A percentile compares a stretch with the other conserved stretches of the same genome.
Conservation (phyloP, 2,888 invertebrate species). For the Drosophila koepferae region DNA sequence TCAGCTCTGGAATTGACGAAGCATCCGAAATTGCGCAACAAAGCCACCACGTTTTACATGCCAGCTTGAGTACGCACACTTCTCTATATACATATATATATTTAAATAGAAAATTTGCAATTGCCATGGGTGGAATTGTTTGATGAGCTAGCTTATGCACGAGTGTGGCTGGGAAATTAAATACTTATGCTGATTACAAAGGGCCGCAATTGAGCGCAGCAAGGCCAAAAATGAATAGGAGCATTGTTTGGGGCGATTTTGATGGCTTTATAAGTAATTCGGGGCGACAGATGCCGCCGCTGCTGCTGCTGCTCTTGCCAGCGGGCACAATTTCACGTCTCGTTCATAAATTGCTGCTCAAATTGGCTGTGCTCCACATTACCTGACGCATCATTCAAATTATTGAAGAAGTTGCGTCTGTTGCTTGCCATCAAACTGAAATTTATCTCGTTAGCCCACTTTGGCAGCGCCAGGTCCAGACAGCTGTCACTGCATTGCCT, state of each 20-base stretch:
- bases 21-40: constrained; percentile 33
- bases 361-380: constrained; percentile 59
- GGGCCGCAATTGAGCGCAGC: constrained; percentile 22
- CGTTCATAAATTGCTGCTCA: constrained; percentile 59
- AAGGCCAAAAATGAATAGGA: constrained; percentile 18
- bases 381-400: constrained; percentile 71
- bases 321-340: constrained; percentile 42
- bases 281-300: constrained; percentile 44
- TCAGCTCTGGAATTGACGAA: constrained; percentile 35
- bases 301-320: constrained; percentile 29
- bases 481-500: constrained; percentile 67
- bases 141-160: constrained; percentile 32
- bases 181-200: constrained; percentile 66
- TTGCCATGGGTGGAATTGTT: constrained; percentile 18
- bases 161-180: constrained; percentile 37
- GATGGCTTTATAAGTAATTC: constrained; percentile 60
- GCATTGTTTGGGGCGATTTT: constrained; percentile 48
- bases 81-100: not conserved
- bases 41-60: constrained; percentile 37
- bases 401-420: constrained; percentile 65
- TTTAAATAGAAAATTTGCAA: constrained; percentile 51
- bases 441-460: constrained; percentile 75
- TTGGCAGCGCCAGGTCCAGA: constrained; percentile 38
- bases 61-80: constrained; percentile 8
- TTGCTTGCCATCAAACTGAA: constrained; percentile 69